Conservation (phyloP, 2,113 vertebrate genomes). For the Vanacampus margaritifer region DNA sequence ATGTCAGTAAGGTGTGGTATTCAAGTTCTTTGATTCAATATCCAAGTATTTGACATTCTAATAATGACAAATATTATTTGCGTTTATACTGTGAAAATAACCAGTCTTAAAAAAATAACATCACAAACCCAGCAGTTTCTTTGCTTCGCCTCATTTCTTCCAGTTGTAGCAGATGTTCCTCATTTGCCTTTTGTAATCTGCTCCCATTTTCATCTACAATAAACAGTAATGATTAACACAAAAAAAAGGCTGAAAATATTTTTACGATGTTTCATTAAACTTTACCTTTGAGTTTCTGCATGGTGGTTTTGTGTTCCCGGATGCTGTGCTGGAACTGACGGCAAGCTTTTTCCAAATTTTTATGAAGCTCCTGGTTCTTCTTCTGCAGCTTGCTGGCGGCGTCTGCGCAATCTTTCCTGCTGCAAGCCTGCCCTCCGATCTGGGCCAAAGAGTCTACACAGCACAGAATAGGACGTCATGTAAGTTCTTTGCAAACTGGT, state of each 20-base stretch:
- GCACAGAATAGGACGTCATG: too few relatives aligned
- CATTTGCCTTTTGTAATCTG: constrained; percentile 41
- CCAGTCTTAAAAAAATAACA: background rate
- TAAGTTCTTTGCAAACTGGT: background rate
- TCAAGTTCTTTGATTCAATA: too few relatives aligned
- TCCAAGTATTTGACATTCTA: too few relatives aligned
- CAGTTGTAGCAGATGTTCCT: constrained; percentile 52
- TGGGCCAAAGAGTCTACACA: constrained; percentile 47
- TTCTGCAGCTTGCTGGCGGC: constrained; percentile 73
- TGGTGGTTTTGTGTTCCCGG: constrained; percentile 70
- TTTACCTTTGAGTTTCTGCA: constrained; percentile 72
- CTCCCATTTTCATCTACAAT: constrained; percentile 67
- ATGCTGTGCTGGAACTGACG: constrained; percentile 79
- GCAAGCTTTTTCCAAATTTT: constrained; percentile 78
- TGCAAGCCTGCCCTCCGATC: constrained; percentile 56
- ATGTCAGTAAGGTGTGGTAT: too few relatives aligned
- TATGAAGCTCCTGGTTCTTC: constrained; percentile 80
- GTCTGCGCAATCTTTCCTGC: constrained; percentile 67
- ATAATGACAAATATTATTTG: background rate
- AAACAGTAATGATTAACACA: constrained; percentile 9
- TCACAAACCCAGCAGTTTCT: constrained; percentile 54
- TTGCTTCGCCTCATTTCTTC: constrained; percentile 46
- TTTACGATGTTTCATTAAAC: background rate
- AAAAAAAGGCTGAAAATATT: background rate
- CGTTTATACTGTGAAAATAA: background rate